phyloP scores from a whole-genome alignment of 2,797 vertebrate genomes.

The Dipus sagitta region DNA sequence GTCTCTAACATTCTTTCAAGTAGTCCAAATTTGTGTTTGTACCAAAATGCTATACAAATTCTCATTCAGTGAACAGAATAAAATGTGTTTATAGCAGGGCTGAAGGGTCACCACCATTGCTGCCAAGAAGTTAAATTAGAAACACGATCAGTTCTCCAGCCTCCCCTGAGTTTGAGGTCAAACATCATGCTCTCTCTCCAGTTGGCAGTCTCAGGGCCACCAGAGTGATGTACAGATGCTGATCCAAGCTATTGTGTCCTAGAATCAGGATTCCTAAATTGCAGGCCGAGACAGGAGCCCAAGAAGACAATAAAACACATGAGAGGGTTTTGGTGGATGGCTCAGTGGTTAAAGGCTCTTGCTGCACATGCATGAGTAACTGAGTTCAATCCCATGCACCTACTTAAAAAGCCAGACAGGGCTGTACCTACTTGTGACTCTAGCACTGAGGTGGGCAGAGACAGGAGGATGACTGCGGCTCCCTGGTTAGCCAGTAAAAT shows the following conservation, averaged over 20 bases:
- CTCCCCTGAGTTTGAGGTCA: not conserved
- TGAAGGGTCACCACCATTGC: not conserved
- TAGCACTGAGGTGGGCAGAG: too few species aligned
- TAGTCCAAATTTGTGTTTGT: slow-evolving; percentile 49
- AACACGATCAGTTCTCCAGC: not conserved
- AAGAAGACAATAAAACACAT: not conserved
- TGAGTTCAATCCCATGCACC: not conserved
- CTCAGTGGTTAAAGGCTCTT: not conserved
- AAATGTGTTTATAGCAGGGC: not conserved
- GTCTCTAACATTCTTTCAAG: slow-evolving; percentile 65
- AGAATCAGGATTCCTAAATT: not conserved
- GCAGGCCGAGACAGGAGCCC: not conserved
- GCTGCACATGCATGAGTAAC: not conserved
- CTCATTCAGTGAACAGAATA: slow-evolving; percentile 17
- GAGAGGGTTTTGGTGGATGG: not conserved
- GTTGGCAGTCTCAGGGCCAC: not conserved
- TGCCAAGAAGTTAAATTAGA: slow-evolving; percentile 25
- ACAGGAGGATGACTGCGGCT: too few species aligned
- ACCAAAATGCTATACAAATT: slow-evolving; percentile 46
- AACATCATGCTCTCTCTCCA: not conserved
- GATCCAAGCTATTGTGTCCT: not conserved
- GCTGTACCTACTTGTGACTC: too few species aligned
- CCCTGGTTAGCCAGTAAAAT: too few species aligned
- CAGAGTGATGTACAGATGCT: not conserved
- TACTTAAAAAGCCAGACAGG: too few species aligned